Evolutionary conservation across 1,140 invertebrate species (phyloP), one percentile per base, ranked within the genome.

Genomic region (Oedothorax gibbosus): DNA sequence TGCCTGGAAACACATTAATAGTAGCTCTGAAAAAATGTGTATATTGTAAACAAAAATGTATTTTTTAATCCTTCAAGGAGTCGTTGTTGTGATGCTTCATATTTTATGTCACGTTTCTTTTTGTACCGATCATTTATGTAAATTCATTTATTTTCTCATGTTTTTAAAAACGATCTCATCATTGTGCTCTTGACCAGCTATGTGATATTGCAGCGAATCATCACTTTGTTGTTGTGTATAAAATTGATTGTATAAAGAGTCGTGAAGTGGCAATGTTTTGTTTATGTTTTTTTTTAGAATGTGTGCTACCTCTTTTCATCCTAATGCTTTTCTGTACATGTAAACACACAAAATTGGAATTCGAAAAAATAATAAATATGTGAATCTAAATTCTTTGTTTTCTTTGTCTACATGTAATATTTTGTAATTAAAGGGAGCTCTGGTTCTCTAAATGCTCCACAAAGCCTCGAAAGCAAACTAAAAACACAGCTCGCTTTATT

Each of bases 301-400:
- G 73, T 84, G 81, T 84, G 72, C 81, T 84, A 84, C 81, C 81
- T 84, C 81, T 68, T 84, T 84, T 79, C 68, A 84, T 84, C 81
- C 76, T 21, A 18, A 73, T 75, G 81, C 81, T 84, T 84, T 84
- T 84, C 56, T 75, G 62, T 84, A 83, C 18, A 75, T 84, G 81
- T 84, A 84, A 84, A 84, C 57, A 66, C n/a, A 73, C 57, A 60
- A 84, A 68, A 84, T 65, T 84, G 71, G 72, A 84, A 66, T 84
- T 84, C 68, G 60, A 75, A 64, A 84, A 84, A 57, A 84, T 10
- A 35, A 35, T 35, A 53, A 21, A 79, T n/a, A 71, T 66, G 54
- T 50, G 68, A 77, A 77, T 14, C 54, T 65, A 14, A 75, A 57
- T 21, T 20, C 8, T 50, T 50, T 75, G 53, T 57, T 35, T 57